Percentiles rank a stretch among this genome's conserved stretches.
These are phyloP conservation scores for Spondyliosoma cantharus DNA, from an alignment of 2,797 vertebrate genomes.

Conservation along the genomic window DNA sequence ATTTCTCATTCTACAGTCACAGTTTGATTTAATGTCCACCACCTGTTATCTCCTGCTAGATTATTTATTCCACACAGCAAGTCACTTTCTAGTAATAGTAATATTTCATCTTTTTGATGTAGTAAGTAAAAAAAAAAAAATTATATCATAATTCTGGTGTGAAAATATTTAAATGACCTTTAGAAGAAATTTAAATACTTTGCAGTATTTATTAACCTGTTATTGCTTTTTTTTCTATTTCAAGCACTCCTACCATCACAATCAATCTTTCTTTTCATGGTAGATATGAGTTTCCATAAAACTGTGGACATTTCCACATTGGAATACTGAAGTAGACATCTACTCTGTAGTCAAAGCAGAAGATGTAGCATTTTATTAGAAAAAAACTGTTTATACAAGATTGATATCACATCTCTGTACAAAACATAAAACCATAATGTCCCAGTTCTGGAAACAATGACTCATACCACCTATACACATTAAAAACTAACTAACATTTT, in stretches of 20 bases:
- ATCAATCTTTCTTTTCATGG: neutral
- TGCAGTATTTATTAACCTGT: neutral
- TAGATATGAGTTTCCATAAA: neutral
- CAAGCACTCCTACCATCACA: neutral
- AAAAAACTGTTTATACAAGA: slow-evolving; percentile 49
- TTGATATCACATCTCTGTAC: slow-evolving; percentile 35
- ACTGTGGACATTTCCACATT: neutral
- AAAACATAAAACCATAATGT: slow-evolving; percentile 50
- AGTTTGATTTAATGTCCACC: no score
- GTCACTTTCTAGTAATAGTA: no score
- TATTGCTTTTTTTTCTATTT: neutral
- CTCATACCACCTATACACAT: slow-evolving; percentile 9
- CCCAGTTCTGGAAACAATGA: neutral
- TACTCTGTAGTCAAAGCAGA: neutral
- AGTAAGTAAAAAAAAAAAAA: no score
- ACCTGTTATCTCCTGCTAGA: no score
- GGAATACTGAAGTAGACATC: neutral
- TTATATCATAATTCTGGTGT: no score
- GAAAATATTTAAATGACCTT: no score
- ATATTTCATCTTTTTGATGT: no score
- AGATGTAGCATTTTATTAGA: slow-evolving; percentile 49
- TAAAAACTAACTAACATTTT: slow-evolving; percentile 4
- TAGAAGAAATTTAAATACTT: neutral
- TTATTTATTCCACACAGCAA: no score
- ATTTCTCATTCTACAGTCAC: no score